Percentiles rank a stretch among this genome's conserved stretches.
phyloP scores from a whole-genome alignment of 53 echinoderm and acorn worm species.

The Echinarachnius parma region DNA sequence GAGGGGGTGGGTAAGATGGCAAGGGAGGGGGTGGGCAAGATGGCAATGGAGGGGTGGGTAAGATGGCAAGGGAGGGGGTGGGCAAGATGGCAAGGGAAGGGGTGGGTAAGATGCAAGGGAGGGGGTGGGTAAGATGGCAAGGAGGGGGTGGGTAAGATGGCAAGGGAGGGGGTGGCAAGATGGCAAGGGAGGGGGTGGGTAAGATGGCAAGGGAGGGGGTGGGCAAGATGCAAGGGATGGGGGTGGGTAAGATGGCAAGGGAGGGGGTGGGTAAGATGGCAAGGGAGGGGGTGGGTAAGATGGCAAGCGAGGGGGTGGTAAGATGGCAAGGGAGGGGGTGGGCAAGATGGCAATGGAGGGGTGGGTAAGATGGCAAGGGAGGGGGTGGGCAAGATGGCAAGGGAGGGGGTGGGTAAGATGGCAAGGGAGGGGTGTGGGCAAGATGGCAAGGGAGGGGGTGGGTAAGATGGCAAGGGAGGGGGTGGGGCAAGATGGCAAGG shows the following conservation, averaged over 20 bases:
- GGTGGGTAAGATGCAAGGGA: neutral
- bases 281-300: neutral
- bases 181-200: neutral
- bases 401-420: neutral
- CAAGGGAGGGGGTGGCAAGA: neutral
- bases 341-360: neutral
- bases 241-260: neutral
- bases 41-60: neutral
- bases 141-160: neutral
- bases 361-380: neutral
- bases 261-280: neutral
- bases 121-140: neutral
- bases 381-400: no score
- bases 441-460: neutral
- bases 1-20: neutral
- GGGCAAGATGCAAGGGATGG: neutral
- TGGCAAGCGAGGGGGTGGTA: neutral
- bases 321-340: neutral
- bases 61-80: neutral
- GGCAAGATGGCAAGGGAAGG: neutral
- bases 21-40: neutral
- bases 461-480: neutral
- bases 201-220: neutral
- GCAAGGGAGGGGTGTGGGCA: neutral
- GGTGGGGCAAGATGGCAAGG: neutral